Evolutionary conservation across 2,888 invertebrate genomes (phyloP), one percentile per base, ranked within the genome.

Genomic region (Rhagonycha lutea): DNA sequence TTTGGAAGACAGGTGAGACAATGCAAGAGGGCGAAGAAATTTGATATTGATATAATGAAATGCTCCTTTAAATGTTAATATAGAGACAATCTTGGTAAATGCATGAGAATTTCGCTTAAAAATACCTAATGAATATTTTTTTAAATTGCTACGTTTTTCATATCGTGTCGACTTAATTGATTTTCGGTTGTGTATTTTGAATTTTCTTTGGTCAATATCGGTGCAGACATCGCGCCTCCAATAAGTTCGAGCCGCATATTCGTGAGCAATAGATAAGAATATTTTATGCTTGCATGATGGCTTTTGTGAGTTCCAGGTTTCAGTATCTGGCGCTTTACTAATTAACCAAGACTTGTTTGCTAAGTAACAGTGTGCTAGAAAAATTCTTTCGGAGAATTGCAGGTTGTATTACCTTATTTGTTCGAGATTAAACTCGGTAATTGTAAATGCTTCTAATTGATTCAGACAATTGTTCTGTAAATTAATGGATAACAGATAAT

Each of bases 1-100:
- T 78, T 78, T 75, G 60, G 70, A 70, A 77, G 81, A 82, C 82
- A 82, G 82, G 82, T 82, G 82, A 80, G 77, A 80, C 78, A 73
- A 79, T 78, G 74, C 76, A 70, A 73, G 72, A 73, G 69, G 69
- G 67, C 26, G 11, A 65, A 63, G 67, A 70, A 76, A 74, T 68
- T 72, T 68, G 65, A 69, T 18, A 65, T 65, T 65, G 47, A 7
- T 24, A 29, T 61, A 69, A 60, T 8, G 14, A 14, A 60, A 69
- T 69, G 47, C 69, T 9, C 24, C 10, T 62, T 62, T 62, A 18
- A 62, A 24, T 65, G 23, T 24, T 65, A 23, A 65, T 26, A 26
- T 24, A 12, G 18, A 14, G n/a, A 65, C 18, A 24, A 24, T 65
- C 63, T 65, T 65, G 63, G 23, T 24, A 47, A 47, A 47, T 18